Conservation (phyloP, 92 coral and sea anemone genomes). For the Porites divaricata region DNA sequence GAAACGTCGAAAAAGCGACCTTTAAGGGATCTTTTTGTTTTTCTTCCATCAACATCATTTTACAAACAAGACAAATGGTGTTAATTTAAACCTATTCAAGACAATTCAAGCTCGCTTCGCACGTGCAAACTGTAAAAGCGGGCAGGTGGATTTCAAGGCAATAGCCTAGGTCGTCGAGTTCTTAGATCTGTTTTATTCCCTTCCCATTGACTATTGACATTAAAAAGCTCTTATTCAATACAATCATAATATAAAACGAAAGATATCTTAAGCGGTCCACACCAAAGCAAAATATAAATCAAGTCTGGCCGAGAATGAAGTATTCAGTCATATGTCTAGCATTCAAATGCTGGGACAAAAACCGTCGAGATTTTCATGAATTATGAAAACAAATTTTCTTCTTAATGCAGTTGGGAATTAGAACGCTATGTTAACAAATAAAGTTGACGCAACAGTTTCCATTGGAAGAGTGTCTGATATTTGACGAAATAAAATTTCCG, state of each 20-base stretch:
- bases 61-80: conserved; percentile 32
- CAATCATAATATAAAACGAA: not conserved
- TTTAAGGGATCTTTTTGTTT: not conserved
- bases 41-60: not conserved
- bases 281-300: not conserved
- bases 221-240: conserved; percentile 5
- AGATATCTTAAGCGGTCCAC: not conserved
- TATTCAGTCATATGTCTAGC: too few species aligned
- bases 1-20: not conserved
- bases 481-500: not conserved
- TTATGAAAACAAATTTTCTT: not conserved
- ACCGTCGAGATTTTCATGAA: not conserved
- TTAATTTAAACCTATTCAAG: conserved; percentile 33
- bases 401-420: not conserved
- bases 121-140: conserved; percentile 40
- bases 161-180: not conserved
- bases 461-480: not conserved
- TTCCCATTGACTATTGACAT: not conserved
- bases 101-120: conserved; percentile 25
- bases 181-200: not conserved
- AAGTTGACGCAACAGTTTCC: not conserved
- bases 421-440: too few species aligned
- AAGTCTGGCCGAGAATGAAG: not conserved
- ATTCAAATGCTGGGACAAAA: not conserved
- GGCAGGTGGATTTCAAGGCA: conserved; percentile 19